A percentile compares a stretch with the other conserved stretches of the same genome.
These are phyloP conservation scores for Tryphoninae sp. DNA, from an alignment of 2,888 invertebrate genomes.

Conservation along the genomic window DNA sequence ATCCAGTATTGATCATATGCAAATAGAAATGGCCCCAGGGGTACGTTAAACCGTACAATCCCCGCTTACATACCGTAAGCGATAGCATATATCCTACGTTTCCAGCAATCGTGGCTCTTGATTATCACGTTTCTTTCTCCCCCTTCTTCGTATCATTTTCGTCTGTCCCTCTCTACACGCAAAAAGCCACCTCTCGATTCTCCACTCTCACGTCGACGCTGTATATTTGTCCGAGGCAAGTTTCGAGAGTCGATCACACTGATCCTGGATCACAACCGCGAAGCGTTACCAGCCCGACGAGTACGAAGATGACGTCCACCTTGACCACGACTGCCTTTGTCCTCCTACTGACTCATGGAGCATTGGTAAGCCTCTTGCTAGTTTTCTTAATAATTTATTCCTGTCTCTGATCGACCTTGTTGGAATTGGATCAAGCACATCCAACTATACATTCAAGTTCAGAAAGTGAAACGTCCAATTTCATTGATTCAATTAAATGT, in stretches of 20 bases:
- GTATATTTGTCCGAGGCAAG: conserved; percentile 44
- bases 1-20: too few species aligned
- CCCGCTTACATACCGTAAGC: too few species aligned
- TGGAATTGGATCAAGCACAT: conserved; percentile 39
- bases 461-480: background rate
- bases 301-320: conserved; percentile 54
- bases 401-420: conserved; percentile 31
- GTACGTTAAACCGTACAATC: too few species aligned
- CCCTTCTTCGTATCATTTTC: conserved; percentile 35
- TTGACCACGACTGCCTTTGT: conserved; percentile 54
- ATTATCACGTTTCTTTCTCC: conserved; percentile 58
- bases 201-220: conserved; percentile 9
- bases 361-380: conserved; percentile 45
- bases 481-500: background rate
- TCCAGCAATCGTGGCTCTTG: conserved; percentile 10
- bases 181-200: conserved; percentile 8
- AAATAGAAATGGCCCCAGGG: background rate
- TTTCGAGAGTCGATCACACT: conserved; percentile 51
- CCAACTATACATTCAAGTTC: background rate
- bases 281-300: conserved; percentile 20
- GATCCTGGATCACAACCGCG: conserved; percentile 50
- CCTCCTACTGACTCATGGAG: conserved; percentile 41
- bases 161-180: conserved; percentile 37
- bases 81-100: conserved; percentile 18
- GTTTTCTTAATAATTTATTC: background rate